These are phyloP conservation scores for Drosophila monieri DNA, from an alignment of 2,888 invertebrate genomes.

Conservation along the genomic window DNA sequence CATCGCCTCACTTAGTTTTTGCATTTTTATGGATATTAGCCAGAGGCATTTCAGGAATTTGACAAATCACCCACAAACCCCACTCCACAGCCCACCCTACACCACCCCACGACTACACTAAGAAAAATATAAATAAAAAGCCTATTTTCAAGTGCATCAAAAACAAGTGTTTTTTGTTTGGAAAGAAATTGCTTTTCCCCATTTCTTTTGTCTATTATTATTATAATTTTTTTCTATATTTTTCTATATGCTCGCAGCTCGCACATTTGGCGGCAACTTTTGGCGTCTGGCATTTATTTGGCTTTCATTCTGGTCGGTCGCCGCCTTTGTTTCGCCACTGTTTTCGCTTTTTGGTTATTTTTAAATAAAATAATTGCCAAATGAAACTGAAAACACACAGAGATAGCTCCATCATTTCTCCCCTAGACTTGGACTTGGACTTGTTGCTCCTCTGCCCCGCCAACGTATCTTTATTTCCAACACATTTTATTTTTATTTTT, in stretches of 20 bases:
- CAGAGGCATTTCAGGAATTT: conserved; percentile 12
- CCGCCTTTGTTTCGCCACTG: conserved; percentile 31
- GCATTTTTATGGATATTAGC: neutral
- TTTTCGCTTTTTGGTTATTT: conserved; percentile 40
- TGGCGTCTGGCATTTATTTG: conserved; percentile 57
- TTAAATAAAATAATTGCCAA: conserved; percentile 50
- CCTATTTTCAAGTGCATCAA: neutral
- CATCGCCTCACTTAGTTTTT: neutral
- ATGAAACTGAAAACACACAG: conserved; percentile 44
- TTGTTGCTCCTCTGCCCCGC: conserved; percentile 46
- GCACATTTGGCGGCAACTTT: conserved; percentile 35
- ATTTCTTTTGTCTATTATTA: conserved; percentile 3
- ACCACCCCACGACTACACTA: neutral
- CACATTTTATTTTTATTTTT: conserved; percentile 35
- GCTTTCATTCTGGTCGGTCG: conserved; percentile 31
- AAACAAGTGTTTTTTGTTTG: conserved; percentile 36
- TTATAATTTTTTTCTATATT: conserved; percentile 4
- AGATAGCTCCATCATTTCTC: neutral
- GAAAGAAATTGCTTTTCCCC: neutral
- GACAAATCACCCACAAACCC: neutral
- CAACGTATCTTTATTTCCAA: conserved; percentile 25
- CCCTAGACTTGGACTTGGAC: conserved; percentile 66
- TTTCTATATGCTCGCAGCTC: neutral
- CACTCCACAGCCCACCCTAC: no score
- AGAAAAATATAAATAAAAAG: neutral